These are phyloP conservation scores for Saccopteryx leptura DNA, from an alignment of 2,113 vertebrate species.

Conservation along the genomic window DNA sequence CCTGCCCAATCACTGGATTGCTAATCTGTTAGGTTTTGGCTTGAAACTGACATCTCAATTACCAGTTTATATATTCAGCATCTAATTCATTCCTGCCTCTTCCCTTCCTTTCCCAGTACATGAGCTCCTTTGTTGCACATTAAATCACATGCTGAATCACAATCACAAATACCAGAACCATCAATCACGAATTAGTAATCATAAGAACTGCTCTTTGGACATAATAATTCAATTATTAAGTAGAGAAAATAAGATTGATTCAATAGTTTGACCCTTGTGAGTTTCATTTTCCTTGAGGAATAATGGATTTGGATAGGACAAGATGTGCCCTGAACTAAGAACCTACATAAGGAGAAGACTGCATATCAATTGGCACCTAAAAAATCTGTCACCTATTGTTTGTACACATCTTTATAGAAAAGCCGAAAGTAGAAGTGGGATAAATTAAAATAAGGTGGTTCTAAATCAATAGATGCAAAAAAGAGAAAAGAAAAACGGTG, in stretches of 20 bases:
- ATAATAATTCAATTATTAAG: constrained; percentile 57
- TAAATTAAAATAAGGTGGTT: neutral
- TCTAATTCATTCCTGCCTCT: constrained; percentile 56
- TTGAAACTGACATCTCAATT: constrained; percentile 67
- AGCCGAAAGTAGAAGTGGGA: neutral
- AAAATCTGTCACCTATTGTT: neutral
- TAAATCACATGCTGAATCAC: constrained; percentile 62
- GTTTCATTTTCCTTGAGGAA: constrained; percentile 47
- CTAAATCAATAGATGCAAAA: constrained; percentile 22
- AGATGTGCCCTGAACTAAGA: constrained; percentile 43
- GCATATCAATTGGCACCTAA: neutral
- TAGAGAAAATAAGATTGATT: constrained; percentile 61
- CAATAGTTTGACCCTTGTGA: constrained; percentile 5
- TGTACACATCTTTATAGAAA: neutral
- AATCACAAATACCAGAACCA: constrained; percentile 39
- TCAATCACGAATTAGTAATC: constrained; percentile 59
- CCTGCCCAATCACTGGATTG: constrained; percentile 56
- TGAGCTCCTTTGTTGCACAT: constrained; percentile 49
- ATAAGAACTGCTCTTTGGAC: constrained; percentile 51
- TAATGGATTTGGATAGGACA: constrained; percentile 27
- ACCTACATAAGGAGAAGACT: neutral
- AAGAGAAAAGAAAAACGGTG: neutral
- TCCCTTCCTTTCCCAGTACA: constrained; percentile 41
- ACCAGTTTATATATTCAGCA: constrained; percentile 60
- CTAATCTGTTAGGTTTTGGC: constrained; percentile 70